A percentile compares a stretch with the other conserved stretches of the same genome.
Evolutionary conservation across 2,888 invertebrate species (phyloP).

Genomic region (Acrobasis suavella): DNA sequence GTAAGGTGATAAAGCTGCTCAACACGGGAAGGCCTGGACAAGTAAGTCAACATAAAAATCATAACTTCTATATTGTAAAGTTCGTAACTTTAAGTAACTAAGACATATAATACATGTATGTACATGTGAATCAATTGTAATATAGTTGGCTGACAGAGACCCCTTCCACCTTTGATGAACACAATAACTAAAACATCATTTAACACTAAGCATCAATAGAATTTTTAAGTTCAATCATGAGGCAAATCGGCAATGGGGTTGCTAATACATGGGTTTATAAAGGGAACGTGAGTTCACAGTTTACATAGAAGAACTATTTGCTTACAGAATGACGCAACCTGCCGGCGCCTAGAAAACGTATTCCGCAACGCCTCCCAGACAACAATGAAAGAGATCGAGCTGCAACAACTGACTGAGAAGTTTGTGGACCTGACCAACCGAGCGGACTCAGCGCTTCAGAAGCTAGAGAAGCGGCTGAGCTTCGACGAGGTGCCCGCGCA

Average conservation of each 20-base stretch:
- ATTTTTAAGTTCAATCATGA: too few relatives aligned
- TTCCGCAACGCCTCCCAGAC: constrained; percentile 66
- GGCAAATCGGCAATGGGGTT: too few relatives aligned
- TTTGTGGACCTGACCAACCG: constrained; percentile 72
- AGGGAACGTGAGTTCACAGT: too few relatives aligned
- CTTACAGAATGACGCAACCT: constrained; percentile 60
- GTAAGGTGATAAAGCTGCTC: constrained; percentile 64
- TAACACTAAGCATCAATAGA: too few relatives aligned
- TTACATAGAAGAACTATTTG: background rate
- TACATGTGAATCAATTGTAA: too few relatives aligned
- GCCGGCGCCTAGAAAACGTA: constrained; percentile 64
- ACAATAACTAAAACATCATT: too few relatives aligned
- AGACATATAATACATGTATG: too few relatives aligned
- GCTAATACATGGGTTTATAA: too few relatives aligned
- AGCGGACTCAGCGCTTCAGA: constrained; percentile 70
- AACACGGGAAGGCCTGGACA: constrained; percentile 56
- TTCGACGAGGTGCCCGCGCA: constrained; percentile 52
- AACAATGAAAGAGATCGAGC: constrained; percentile 64
- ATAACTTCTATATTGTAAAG: background rate
- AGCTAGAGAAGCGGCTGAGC: constrained; percentile 60
- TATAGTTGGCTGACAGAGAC: too few relatives aligned
- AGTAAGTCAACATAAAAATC: constrained; percentile 41
- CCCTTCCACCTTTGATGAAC: too few relatives aligned
- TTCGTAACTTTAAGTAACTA: too few relatives aligned
- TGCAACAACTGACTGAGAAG: constrained; percentile 72